A percentile compares a stretch with the other conserved stretches of the same genome.
Conservation (phyloP, 2,888 invertebrate species). For the Lissonota sp. region DNA sequence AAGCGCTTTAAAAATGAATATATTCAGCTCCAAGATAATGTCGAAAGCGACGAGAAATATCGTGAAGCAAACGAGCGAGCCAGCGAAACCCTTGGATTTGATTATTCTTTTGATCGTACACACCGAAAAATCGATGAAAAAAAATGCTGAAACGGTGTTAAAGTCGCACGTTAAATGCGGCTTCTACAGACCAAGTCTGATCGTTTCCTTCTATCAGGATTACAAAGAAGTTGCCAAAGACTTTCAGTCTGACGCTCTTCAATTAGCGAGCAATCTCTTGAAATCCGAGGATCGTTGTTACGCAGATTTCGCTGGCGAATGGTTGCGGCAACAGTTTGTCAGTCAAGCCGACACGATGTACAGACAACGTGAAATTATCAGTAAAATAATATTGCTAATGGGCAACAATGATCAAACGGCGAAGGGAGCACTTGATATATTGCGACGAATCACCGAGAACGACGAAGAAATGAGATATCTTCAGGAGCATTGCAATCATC, state of each 20-base stretch:
- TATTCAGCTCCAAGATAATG: constrained; percentile 86
- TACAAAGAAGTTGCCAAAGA: constrained; percentile 76
- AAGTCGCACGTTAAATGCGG: constrained; percentile 87
- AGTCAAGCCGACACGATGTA: constrained; percentile 73
- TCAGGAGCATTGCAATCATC: constrained; percentile 86
- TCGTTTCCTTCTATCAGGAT: constrained; percentile 84
- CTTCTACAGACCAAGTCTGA: constrained; percentile 86
- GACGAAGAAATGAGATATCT: constrained; percentile 79
- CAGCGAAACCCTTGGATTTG: constrained; percentile 89
- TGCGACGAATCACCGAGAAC: constrained; percentile 75
- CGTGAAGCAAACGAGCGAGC: constrained; percentile 85
- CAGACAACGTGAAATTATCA: constrained; percentile 79
- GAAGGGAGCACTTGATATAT: constrained; percentile 76
- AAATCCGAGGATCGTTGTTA: constrained; percentile 75
- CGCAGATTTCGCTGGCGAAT: constrained; percentile 78
- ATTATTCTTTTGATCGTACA: constrained; percentile 87
- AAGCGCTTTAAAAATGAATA: constrained; percentile 85
- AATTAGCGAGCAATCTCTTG: constrained; percentile 76
- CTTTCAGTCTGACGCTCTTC: constrained; percentile 75
- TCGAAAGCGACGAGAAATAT: constrained; percentile 86
- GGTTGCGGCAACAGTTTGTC: constrained; percentile 78
- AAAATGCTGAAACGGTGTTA: constrained; percentile 87
- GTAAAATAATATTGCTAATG: constrained; percentile 77
- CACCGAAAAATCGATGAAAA: constrained; percentile 83
- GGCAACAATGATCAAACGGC: constrained; percentile 78